Evolutionary conservation across 2,113 vertebrate species (phyloP), one percentile per base, ranked within the genome.

Genomic region (Hemibagrus wyckioides): DNA sequence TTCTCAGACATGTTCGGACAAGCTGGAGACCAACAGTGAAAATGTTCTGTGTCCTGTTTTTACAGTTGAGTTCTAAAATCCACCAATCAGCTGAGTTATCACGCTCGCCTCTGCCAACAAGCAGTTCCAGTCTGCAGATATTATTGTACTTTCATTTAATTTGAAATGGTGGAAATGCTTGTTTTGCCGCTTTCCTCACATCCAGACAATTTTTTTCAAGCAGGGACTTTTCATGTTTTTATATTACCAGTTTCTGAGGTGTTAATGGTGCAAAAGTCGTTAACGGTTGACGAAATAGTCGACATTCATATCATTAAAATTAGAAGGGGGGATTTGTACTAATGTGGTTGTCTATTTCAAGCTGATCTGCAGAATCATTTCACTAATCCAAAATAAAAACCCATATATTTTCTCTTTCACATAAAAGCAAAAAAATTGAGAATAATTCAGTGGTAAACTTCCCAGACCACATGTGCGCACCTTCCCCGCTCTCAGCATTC

Each of bases 381-480:
- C 2, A 75, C 23, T 3, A 41, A 39, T 41, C 8, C 8, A 41
- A 39, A 41, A 73, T 39, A 28, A 30, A 67, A 17, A 21, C 4
- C 67, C 0, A 48, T 44, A n/a, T 0, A 44, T 28, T 17, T 77
- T 52, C 75, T 17, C 13, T 77, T 77, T 79, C 75, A 30, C 14
- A 25, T 39, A 14, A 33, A 36, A 30, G 50, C 63, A 69, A 41
- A 30, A n/a, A 83, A 83, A 83, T 83, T 44, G 28, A 36, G 50
- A 41, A 84, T 44, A 39, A 75, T n/a, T 75, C 83, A 57, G 52
- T 19, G 33, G 23, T 80, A 81, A 81, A 52, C 85, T 69, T 41
- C 48, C 33, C 44, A 3, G 3, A 80, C 30, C n/a, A 5, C 73
- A 85, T 33, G 19, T 25, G 44, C n/a, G 54, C 65, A 54, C 30